These are phyloP conservation scores for Dioctria linearis DNA, from an alignment of 2,888 invertebrate species.

Conservation along the genomic window DNA sequence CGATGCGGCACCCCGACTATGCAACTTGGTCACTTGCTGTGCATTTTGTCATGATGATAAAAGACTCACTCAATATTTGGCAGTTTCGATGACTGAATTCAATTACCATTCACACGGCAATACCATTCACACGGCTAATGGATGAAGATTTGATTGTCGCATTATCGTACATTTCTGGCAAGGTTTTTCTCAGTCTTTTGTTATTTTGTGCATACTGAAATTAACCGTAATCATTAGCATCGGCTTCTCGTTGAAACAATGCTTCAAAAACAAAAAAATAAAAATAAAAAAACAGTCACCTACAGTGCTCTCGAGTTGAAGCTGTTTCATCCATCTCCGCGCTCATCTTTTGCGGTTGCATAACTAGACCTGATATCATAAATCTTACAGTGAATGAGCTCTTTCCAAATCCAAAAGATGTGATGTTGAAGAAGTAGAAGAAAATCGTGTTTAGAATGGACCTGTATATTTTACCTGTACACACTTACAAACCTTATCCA, in stretches of 20 bases:
- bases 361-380: conserved; percentile 30
- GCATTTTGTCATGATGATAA: not conserved
- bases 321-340: conserved; percentile 15
- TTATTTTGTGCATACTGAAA: not conserved
- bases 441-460: conserved; percentile 14
- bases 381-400: conserved; percentile 36
- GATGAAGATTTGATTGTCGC: conserved; percentile 14
- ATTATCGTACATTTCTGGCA: not conserved
- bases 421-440: not conserved
- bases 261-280: no score
- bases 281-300: conserved; percentile 20
- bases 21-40: conserved; percentile 1
- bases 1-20: not conserved
- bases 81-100: not conserved
- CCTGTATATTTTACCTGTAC: not conserved
- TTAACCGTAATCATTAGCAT: conserved; percentile 14
- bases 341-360: conserved; percentile 3
- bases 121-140: not conserved
- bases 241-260: conserved; percentile 39
- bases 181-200: not conserved
- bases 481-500: not conserved
- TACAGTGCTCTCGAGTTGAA: conserved; percentile 29
- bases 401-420: not conserved
- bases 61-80: no score
- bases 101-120: not conserved